Conservation (phyloP, 2,113 vertebrate genomes). For the Bagarius yarrelli region DNA sequence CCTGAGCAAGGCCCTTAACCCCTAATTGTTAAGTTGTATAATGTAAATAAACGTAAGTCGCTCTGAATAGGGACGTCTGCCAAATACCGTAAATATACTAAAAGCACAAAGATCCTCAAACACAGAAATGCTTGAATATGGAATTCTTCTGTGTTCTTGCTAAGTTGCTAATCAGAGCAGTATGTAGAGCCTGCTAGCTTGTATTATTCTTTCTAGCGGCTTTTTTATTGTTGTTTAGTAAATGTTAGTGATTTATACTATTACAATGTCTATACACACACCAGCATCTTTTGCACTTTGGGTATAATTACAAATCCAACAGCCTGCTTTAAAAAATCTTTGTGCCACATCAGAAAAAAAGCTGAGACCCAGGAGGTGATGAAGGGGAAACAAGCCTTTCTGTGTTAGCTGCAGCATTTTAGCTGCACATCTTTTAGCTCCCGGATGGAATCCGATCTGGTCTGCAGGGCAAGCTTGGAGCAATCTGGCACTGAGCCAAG, state of each 20-base stretch:
- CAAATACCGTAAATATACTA: no score
- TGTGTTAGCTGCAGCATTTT: not conserved
- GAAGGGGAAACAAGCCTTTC: not conserved
- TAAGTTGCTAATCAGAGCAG: not conserved
- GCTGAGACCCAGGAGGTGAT: not conserved
- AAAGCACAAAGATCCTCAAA: no score
- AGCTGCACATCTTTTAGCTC: constrained; percentile 35
- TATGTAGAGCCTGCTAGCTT: not conserved
- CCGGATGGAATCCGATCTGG: constrained; percentile 39
- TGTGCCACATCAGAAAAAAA: not conserved
- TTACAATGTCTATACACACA: no score
- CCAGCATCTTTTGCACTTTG: not conserved
- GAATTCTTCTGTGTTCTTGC: not conserved
- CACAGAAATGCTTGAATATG: not conserved
- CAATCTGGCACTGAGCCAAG: constrained; percentile 48
- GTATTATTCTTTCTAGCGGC: not conserved
- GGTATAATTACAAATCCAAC: not conserved
- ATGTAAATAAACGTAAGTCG: no score
- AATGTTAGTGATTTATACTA: not conserved
- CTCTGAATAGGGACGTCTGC: no score
- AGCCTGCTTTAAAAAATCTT: not conserved
- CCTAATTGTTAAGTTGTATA: no score
- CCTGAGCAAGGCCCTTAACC: no score
- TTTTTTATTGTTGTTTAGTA: not conserved
- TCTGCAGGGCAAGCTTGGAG: constrained; percentile 50